Conservation (phyloP, 2,113 vertebrate genomes). For the Hemicordylus capensis region DNA sequence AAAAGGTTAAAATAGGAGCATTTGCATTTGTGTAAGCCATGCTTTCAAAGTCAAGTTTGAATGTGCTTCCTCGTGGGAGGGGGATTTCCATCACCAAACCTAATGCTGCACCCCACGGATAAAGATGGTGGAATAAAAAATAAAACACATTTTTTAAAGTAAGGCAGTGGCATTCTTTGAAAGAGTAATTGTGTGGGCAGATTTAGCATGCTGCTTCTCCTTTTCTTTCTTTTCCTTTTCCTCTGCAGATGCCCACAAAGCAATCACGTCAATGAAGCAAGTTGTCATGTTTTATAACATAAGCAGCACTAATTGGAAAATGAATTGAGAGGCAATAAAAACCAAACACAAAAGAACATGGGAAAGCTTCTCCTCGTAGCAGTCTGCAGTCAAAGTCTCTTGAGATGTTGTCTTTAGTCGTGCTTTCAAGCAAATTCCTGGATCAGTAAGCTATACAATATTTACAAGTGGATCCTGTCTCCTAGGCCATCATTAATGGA, state of each 20-base stretch:
- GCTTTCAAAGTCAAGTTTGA: no score
- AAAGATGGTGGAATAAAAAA: neutral
- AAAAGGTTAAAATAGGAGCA: no score
- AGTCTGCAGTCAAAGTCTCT: slow-evolving; percentile 46
- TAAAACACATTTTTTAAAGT: slow-evolving; percentile 34
- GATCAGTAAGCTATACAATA: slow-evolving; percentile 18
- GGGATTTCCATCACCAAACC: no score
- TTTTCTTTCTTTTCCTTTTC: slow-evolving; percentile 8
- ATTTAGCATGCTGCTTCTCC: neutral
- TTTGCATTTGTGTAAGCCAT: no score
- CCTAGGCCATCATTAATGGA: slow-evolving; percentile 60
- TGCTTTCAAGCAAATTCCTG: slow-evolving; percentile 43
- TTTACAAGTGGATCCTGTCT: slow-evolving; percentile 44
- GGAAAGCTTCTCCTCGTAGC: slow-evolving; percentile 42
- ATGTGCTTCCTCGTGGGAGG: no score
- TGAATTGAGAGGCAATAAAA: slow-evolving; percentile 50
- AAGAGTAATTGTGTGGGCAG: neutral
- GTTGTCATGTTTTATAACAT: neutral
- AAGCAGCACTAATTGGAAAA: neutral
- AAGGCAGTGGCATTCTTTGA: neutral
- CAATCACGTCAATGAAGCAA: neutral
- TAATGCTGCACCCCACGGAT: no score
- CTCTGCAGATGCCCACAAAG: slow-evolving; percentile 49
- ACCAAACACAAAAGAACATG: slow-evolving; percentile 24
- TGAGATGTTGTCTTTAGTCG: slow-evolving; percentile 12